phyloP scores from a whole-genome alignment of 2,888 invertebrate genomes.

The Plagodis dolabraria region DNA sequence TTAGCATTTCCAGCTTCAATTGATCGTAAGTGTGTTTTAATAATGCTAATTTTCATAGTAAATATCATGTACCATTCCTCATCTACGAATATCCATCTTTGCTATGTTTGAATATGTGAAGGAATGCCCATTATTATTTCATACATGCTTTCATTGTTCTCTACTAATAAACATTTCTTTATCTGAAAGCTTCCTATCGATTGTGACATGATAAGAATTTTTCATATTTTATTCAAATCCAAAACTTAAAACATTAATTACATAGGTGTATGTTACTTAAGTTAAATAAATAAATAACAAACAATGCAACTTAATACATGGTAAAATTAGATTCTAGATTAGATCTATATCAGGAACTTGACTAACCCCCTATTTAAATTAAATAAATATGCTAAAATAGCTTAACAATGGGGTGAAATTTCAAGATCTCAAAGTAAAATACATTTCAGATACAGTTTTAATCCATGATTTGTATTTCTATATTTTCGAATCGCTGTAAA shows the following conservation, averaged over 20 bases:
- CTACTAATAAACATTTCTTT: constrained; percentile 17
- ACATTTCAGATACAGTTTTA: not conserved
- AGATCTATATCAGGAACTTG: constrained; percentile 50
- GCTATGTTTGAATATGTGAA: constrained; percentile 22
- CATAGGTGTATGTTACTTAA: constrained; percentile 50
- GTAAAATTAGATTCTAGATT: constrained; percentile 37
- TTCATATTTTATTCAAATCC: constrained; percentile 61
- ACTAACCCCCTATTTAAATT: constrained; percentile 33
- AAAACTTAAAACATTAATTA: constrained; percentile 49
- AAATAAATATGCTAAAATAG: constrained; percentile 8
- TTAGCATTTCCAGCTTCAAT: no score
- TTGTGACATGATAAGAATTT: constrained; percentile 61
- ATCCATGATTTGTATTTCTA: not conserved
- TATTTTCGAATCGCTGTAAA: no score
- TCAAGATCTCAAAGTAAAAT: constrained; percentile 14
- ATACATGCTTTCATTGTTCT: constrained; percentile 72
- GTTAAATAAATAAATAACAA: constrained; percentile 44
- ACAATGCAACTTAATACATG: constrained; percentile 39
- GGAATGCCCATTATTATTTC: constrained; percentile 54
- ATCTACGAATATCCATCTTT: no score
- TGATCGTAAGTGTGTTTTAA: no score
- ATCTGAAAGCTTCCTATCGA: constrained; percentile 81
- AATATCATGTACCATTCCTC: no score
- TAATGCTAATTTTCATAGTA: no score
- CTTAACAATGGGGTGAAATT: constrained; percentile 15